phyloP scores from a whole-genome alignment of 2,797 vertebrate genomes.

The Sebastes diaconus region DNA sequence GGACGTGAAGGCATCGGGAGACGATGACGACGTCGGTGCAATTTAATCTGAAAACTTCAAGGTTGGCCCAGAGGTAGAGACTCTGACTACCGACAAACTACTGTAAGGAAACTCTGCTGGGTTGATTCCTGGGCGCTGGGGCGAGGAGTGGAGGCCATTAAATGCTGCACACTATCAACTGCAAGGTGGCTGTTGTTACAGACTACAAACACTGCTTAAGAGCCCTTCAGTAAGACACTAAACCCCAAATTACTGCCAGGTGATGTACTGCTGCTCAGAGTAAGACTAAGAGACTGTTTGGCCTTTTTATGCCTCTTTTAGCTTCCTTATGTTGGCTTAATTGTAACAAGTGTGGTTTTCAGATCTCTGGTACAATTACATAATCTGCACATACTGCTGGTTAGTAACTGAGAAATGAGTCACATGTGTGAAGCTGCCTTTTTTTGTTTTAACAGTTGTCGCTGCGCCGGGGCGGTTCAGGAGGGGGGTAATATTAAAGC shows the following conservation, averaged over 20 bases:
- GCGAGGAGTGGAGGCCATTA: constrained; percentile 21
- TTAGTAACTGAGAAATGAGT: constrained; percentile 28
- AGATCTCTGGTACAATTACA: neutral
- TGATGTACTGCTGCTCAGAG: constrained; percentile 26
- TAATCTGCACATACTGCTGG: constrained; percentile 6
- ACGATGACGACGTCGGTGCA: constrained; percentile 56
- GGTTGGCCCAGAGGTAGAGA: constrained; percentile 44
- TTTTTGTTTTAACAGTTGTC: constrained; percentile 21
- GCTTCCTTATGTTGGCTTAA: constrained; percentile 32
- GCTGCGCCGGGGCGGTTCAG: neutral
- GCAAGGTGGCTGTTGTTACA: constrained; percentile 50
- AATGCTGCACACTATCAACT: constrained; percentile 34
- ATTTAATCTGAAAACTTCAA: constrained; percentile 58
- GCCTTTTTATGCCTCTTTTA: constrained; percentile 16
- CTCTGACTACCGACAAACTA: constrained; percentile 32
- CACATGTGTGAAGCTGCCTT: constrained; percentile 30
- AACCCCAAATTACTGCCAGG: constrained; percentile 53
- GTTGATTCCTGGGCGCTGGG: constrained; percentile 42
- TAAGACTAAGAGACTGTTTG: constrained; percentile 14
- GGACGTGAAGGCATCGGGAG: constrained; percentile 39
- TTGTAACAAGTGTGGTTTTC: constrained; percentile 18
- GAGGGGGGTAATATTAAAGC: no score
- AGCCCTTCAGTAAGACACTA: constrained; percentile 50
- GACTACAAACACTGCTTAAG: constrained; percentile 50
- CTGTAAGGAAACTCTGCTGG: constrained; percentile 23